Conservation (phyloP, 2,888 invertebrate species). For the Phyto melanocephala region DNA sequence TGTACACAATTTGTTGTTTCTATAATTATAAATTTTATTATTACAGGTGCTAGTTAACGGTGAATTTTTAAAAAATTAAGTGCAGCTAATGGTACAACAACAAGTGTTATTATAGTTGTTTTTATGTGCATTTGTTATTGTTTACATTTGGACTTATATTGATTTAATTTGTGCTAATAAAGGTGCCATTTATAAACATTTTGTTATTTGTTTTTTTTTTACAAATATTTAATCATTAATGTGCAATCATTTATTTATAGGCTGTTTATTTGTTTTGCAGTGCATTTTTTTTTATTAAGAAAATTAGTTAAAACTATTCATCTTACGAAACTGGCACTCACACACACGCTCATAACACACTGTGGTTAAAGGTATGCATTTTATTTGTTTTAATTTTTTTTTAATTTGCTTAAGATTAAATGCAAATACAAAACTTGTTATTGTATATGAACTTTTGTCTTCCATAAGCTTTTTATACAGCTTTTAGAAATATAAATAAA, state of each 20-base stretch:
- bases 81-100: slow-evolving; percentile 34
- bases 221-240: slow-evolving; percentile 41
- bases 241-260: slow-evolving; percentile 40
- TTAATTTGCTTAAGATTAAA: neutral
- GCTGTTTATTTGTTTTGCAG: slow-evolving; percentile 13
- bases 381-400: neutral
- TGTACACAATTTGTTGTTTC: neutral
- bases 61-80: slow-evolving; percentile 30
- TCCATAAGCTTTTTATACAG: too few species aligned
- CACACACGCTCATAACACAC: neutral
- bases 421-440: neutral
- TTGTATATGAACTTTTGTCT: too few species aligned
- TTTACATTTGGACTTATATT: slow-evolving; percentile 26
- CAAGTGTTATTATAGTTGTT: neutral
- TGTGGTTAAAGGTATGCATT: neutral
- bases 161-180: slow-evolving; percentile 49
- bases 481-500: too few species aligned
- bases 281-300: slow-evolving; percentile 18
- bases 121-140: slow-evolving; percentile 25
- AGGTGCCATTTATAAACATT: slow-evolving; percentile 34
- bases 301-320: neutral
- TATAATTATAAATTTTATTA: slow-evolving; percentile 24
- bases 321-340: neutral
- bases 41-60: slow-evolving; percentile 48
- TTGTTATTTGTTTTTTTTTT: slow-evolving; percentile 15